Evolutionary conservation across 2,888 invertebrate species (phyloP), one percentile per base, ranked within the genome.

Genomic region (Lamellibrachia columna): DNA sequence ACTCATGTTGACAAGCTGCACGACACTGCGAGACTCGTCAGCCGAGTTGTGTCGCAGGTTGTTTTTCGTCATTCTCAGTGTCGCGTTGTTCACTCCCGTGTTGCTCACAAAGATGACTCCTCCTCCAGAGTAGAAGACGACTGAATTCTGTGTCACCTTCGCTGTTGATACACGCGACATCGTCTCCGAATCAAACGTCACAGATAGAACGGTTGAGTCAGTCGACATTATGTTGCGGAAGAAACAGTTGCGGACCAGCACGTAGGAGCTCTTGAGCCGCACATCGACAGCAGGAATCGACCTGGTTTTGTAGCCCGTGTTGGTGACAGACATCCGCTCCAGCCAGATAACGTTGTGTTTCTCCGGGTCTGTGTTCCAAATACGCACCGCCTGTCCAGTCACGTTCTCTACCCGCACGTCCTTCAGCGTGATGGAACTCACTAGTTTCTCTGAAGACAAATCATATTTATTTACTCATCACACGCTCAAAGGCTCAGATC

Each of bases 291-390:
- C 52, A 22, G 91, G 53, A 53, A 3, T 91, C 11, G 91, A 91
- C 91, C 4, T 53, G 22, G 15, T 22, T 11, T 6, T 22, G 11
- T 52, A 91, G 28, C 53, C 40, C 52, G 53, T 91, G 91, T 91
- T 52, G 40, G n/a, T 52, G 91, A 52, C 53, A 11, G 52, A 91
- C 91, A 91, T 91, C 91, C 91, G 52, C 53, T 91, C 91, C 40
- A 91, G 55, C 91, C 91, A 91, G 40, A 91, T n/a, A 15, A 91
- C 55, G 55, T 91, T 91, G 91, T 91, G 91, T 91, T 91, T 91
- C 91, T 91, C 91, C 22, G 52, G 40, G 53, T 91, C 91, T 91
- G 22, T 11, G 40, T 91, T 91, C 22, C 91, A 40, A n/a, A 91
- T 91, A 11, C 22, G 40, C 22, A 91, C 40, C 11, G 91, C n/a